These are phyloP conservation scores for Dasysyrphus albostriatus DNA, from an alignment of 2,888 invertebrate genomes.

Conservation along the genomic window DNA sequence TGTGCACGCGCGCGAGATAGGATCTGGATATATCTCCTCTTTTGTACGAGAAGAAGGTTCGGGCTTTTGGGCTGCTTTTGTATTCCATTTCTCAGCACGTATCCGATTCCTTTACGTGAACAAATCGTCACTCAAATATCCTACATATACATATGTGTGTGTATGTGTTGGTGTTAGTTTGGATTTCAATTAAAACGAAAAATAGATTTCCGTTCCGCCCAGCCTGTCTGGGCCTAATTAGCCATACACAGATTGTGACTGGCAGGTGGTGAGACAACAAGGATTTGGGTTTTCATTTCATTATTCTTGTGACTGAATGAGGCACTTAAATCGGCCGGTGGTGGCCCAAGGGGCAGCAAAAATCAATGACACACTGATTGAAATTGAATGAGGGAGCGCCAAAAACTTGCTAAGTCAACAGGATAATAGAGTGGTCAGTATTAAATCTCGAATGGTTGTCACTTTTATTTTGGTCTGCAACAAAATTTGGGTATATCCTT, in stretches of 20 bases:
- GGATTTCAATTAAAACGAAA: slow-evolving; percentile 67
- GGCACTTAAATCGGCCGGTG: background rate
- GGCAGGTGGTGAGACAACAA: slow-evolving; percentile 43
- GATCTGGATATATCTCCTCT: slow-evolving; percentile 50
- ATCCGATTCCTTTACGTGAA: slow-evolving; percentile 55
- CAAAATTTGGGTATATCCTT: slow-evolving; percentile 1
- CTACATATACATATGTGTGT: background rate
- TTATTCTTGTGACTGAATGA: slow-evolving; percentile 13
- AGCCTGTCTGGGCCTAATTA: slow-evolving; percentile 67
- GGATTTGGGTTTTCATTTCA: slow-evolving; percentile 37
- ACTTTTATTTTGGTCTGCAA: background rate
- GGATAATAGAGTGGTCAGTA: slow-evolving; percentile 11
- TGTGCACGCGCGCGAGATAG: slow-evolving; percentile 70
- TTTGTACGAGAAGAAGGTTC: slow-evolving; percentile 28
- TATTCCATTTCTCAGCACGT: slow-evolving; percentile 28
- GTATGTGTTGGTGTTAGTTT: slow-evolving; percentile 13
- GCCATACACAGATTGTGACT: slow-evolving; percentile 54
- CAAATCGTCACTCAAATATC: slow-evolving; percentile 53
- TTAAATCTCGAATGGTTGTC: background rate
- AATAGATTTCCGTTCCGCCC: slow-evolving; percentile 69
- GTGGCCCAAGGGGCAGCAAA: background rate
- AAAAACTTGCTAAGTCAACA: slow-evolving; percentile 29
- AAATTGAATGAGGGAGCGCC: slow-evolving; percentile 2
- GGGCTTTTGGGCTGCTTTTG: slow-evolving; percentile 10
- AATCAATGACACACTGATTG: background rate